These are phyloP conservation scores for Dexiosoma caninum DNA, from an alignment of 2,888 invertebrate genomes.

Conservation along the genomic window DNA sequence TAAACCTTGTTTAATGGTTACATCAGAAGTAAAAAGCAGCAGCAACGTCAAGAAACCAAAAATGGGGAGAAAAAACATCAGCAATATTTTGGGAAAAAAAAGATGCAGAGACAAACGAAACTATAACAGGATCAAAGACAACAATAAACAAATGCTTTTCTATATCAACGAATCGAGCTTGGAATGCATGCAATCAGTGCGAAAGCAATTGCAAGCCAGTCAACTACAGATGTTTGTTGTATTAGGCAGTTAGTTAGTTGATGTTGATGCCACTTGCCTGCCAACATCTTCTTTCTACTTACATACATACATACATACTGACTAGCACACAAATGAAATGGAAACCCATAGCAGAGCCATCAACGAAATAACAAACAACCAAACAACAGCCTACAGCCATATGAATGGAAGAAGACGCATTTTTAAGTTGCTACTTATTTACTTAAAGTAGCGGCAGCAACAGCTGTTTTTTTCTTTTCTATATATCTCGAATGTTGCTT, in stretches of 20 bases:
- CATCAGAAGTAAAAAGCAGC: constrained; percentile 69
- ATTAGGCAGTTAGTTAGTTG: constrained; percentile 38
- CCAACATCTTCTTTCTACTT: constrained; percentile 35
- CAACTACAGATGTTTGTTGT: constrained; percentile 42
- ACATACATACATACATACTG: no score
- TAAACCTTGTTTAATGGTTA: constrained; percentile 73
- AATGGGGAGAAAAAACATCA: background rate
- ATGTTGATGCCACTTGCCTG: constrained; percentile 10
- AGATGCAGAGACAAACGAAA: constrained; percentile 50
- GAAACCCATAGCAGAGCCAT: constrained; percentile 55
- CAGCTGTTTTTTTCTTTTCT: constrained; percentile 26
- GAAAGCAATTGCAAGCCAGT: constrained; percentile 59
- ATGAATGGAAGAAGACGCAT: constrained; percentile 55
- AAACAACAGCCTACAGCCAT: constrained; percentile 4
- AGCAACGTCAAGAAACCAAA: constrained; percentile 29
- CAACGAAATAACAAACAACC: constrained; percentile 13
- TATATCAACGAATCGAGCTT: constrained; percentile 38
- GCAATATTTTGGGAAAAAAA: constrained; percentile 45
- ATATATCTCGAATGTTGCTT: constrained; percentile 45
- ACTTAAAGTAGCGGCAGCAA: constrained; percentile 9
- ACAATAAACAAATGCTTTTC: constrained; percentile 41
- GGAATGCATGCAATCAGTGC: constrained; percentile 54
- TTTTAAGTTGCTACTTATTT: constrained; percentile 37
- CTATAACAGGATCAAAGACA: constrained; percentile 62
- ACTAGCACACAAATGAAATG: constrained; percentile 55